Conservation (phyloP, 2,888 invertebrate genomes). For the Yponomeuta malinellus region DNA sequence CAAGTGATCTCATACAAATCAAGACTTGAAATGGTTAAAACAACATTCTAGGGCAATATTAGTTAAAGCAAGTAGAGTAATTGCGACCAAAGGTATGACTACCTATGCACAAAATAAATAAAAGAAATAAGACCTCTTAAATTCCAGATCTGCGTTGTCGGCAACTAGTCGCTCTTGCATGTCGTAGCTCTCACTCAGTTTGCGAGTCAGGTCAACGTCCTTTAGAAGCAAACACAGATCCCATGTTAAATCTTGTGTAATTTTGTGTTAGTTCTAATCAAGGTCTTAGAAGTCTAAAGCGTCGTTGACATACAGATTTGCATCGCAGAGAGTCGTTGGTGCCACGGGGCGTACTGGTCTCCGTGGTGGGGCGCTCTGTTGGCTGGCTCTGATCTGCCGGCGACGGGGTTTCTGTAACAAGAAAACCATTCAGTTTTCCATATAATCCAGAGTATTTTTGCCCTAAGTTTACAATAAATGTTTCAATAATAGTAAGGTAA, state of each 20-base stretch:
- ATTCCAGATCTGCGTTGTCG: slow-evolving; percentile 81
- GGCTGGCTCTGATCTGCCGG: not conserved
- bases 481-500: no score
- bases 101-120: not conserved
- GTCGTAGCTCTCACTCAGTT: slow-evolving; percentile 78
- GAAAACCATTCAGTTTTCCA: not conserved
- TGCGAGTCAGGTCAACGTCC: slow-evolving; percentile 70
- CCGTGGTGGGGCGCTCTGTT: not conserved
- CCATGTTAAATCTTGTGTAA: slow-evolving; percentile 26
- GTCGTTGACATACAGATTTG: slow-evolving; percentile 56
- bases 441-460: no score
- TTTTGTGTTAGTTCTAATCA: not conserved
- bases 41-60: no score
- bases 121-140: slow-evolving; percentile 69
- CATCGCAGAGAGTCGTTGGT: slow-evolving; percentile 31
- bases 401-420: not conserved
- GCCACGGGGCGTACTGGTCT: not conserved
- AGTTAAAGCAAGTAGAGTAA: no score
- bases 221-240: slow-evolving; percentile 35
- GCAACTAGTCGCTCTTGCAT: slow-evolving; percentile 81
- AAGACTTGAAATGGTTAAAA: no score
- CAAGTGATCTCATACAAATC: no score
- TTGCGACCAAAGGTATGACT: no score
- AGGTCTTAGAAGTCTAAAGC: slow-evolving; percentile 3
- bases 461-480: no score